A percentile compares a stretch with the other conserved stretches of the same genome.
These are phyloP conservation scores for Platyscapa corneri DNA, from an alignment of 1,140 invertebrate genomes.

Conservation along the genomic window DNA sequence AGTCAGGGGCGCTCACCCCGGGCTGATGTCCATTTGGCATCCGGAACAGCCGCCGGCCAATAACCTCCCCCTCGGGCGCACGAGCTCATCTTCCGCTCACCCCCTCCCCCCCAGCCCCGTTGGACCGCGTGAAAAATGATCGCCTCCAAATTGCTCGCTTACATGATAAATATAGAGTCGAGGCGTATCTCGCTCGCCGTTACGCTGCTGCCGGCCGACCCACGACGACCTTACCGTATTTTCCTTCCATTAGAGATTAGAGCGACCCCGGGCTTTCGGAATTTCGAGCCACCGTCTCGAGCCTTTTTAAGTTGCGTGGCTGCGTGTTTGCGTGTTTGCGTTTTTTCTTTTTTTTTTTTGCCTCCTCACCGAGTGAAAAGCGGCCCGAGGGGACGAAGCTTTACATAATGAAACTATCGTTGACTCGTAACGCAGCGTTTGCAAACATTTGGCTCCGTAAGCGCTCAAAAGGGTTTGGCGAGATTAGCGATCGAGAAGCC, in stretches of 20 bases:
- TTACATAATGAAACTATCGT: background rate
- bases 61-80: conserved; percentile 59
- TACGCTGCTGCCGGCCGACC: background rate
- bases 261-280: background rate
- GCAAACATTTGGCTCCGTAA: no score
- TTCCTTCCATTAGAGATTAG: background rate
- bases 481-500: no score
- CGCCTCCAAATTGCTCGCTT: conserved; percentile 73
- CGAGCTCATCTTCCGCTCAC: background rate
- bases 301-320: background rate
- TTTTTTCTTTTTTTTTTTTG: no score
- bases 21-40: conserved; percentile 72
- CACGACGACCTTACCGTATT: background rate
- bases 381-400: background rate
- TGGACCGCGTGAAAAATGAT: conserved; percentile 73
- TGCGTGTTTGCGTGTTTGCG: no score
- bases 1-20: conserved; percentile 64
- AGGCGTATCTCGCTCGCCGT: background rate
- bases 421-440: background rate
- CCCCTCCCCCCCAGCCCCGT: conserved; percentile 37
- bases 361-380: background rate
- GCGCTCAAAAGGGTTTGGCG: no score
- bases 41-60: conserved; percentile 67
- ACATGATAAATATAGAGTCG: conserved; percentile 74
- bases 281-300: background rate